These are phyloP conservation scores for Palaemon carinicauda DNA, from an alignment of 1,140 invertebrate species.

Conservation along the genomic window DNA sequence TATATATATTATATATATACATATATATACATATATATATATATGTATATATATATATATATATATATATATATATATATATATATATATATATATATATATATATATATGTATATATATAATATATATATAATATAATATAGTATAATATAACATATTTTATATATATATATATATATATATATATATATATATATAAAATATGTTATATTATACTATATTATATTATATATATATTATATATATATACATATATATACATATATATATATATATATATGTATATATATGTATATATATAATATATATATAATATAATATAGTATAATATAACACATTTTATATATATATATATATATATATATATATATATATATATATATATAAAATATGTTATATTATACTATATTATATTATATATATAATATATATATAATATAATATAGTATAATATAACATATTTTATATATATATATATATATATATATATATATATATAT, in stretches of 20 bases:
- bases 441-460: too few species aligned
- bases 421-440: too few species aligned
- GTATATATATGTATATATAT: not conserved
- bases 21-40: too few species aligned
- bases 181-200: not conserved
- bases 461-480: too few species aligned
- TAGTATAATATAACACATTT: not conserved
- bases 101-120: not conserved
- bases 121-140: not conserved
- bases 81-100: not conserved
- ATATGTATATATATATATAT: not conserved
- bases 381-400: slow-evolving; percentile 3
- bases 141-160: too few species aligned
- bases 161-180: not conserved
- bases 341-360: not conserved
- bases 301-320: not conserved
- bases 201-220: not conserved
- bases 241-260: not conserved
- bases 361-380: not conserved
- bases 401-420: too few species aligned
- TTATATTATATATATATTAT: not conserved
- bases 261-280: not conserved
- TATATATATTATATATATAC: too few species aligned
- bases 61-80: not conserved
- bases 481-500: too few species aligned